Percentiles rank a stretch among this genome's conserved stretches.
Evolutionary conservation across 2,888 invertebrate species (phyloP).

Genomic region (Melieria picta): DNA sequence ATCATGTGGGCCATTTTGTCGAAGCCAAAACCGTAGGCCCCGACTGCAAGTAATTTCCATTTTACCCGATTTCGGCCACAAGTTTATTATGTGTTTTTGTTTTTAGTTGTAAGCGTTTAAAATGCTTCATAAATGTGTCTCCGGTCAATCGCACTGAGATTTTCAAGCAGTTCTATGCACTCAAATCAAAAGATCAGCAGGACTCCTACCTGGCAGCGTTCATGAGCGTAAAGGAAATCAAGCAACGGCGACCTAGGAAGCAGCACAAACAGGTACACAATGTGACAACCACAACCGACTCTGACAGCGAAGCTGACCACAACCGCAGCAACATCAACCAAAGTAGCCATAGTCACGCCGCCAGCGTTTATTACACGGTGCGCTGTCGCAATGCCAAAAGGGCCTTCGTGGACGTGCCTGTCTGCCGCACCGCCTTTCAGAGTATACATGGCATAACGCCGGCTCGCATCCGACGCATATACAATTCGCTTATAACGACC

Average conservation of each 20-base stretch:
- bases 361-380: background rate
- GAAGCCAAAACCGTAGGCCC: background rate
- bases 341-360: background rate
- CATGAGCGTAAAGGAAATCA: background rate
- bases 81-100: background rate
- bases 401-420: background rate
- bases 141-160: background rate
- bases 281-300: background rate
- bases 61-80: background rate
- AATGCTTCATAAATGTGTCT: background rate
- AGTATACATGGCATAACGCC: conserved; percentile 1
- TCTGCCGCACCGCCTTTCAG: background rate
- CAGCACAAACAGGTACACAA: background rate
- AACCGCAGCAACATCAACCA: background rate
- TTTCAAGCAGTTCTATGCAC: background rate
- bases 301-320: background rate
- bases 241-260: background rate
- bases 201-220: background rate
- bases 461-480: background rate
- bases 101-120: background rate
- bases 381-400: conserved; percentile 1
- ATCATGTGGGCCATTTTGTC: background rate
- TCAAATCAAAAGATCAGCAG: background rate
- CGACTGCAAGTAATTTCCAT: background rate
- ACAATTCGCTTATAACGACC: background rate